Conservation (phyloP, 2,113 vertebrate genomes). For the Mixornis gularis region DNA sequence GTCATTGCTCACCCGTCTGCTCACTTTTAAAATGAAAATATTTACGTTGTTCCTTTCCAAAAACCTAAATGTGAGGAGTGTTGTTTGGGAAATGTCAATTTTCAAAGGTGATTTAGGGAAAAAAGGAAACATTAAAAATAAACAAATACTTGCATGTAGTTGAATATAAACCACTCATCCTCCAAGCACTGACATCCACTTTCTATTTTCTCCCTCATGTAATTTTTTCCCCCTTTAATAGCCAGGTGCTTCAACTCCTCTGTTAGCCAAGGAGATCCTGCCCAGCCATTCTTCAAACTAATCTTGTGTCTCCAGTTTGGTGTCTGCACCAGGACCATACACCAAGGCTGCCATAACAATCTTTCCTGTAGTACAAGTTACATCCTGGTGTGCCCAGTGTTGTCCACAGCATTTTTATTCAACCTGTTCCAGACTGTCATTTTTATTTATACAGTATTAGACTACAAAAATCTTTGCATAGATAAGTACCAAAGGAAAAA, state of each 20-base stretch:
- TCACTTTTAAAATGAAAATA: not conserved
- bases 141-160: not conserved
- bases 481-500: not conserved
- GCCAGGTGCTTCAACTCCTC: not conserved
- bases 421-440: not conserved
- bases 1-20: not conserved
- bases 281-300: not conserved
- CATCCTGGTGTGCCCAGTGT: not conserved
- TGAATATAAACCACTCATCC: not conserved
- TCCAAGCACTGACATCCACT: not conserved
- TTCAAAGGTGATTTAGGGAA: not conserved
- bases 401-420: not conserved
- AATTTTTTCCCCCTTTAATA: not conserved
- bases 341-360: not conserved
- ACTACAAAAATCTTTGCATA: not conserved
- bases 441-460: not conserved
- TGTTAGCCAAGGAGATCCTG: not conserved
- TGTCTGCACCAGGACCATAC: not conserved
- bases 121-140: not conserved
- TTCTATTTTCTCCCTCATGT: rapidly evolving
- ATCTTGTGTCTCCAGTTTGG: not conserved
- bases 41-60: not conserved
- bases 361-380: not conserved
- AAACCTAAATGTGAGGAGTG: not conserved
- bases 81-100: not conserved